Evolutionary conservation across 2,888 invertebrate species (phyloP).

Genomic region (Sclerodermus sp.): DNA sequence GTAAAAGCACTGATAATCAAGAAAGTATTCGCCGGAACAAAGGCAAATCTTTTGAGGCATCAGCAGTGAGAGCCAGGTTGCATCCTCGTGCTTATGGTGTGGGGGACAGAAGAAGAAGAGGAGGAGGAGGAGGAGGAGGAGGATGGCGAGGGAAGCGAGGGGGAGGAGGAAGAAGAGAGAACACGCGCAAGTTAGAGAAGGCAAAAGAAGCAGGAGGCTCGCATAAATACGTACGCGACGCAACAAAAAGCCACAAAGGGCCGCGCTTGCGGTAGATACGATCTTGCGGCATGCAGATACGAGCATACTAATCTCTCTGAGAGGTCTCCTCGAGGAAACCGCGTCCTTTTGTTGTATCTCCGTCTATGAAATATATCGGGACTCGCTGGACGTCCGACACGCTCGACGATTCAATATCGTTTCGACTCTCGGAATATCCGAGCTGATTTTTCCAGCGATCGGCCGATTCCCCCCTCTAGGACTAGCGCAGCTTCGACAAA

Average conservation of each 20-base stretch:
- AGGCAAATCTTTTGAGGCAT: constrained; percentile 41
- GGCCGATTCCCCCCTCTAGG: constrained; percentile 11
- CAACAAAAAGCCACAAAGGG: constrained; percentile 52
- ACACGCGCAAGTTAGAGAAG: too few relatives aligned
- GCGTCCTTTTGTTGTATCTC: constrained; percentile 40
- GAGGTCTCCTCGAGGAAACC: constrained; percentile 31
- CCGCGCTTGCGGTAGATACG: constrained; percentile 52
- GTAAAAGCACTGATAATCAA: background rate
- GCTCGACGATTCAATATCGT: constrained; percentile 43
- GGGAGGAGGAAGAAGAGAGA: constrained; percentile 11
- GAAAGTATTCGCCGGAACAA: constrained; percentile 4
- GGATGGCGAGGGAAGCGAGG: constrained; percentile 7
- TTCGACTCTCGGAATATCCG: constrained; percentile 24
- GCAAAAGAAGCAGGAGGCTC: constrained; percentile 33
- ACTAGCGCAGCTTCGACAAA: constrained; percentile 17
- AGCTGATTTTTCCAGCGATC: constrained; percentile 20
- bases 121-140: background rate
- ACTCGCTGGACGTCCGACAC: constrained; percentile 28
- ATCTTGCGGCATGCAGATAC: constrained; percentile 55
- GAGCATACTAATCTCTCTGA: constrained; percentile 51
- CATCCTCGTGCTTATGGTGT: constrained; percentile 16
- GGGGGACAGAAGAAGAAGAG: constrained; percentile 6
- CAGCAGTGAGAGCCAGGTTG: constrained; percentile 21
- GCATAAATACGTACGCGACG: constrained; percentile 51
- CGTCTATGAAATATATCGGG: constrained; percentile 46